Evolutionary conservation across 2,797 vertebrate species (phyloP), one percentile per base, ranked within the genome.

Genomic region (Champsocephalus esox): DNA sequence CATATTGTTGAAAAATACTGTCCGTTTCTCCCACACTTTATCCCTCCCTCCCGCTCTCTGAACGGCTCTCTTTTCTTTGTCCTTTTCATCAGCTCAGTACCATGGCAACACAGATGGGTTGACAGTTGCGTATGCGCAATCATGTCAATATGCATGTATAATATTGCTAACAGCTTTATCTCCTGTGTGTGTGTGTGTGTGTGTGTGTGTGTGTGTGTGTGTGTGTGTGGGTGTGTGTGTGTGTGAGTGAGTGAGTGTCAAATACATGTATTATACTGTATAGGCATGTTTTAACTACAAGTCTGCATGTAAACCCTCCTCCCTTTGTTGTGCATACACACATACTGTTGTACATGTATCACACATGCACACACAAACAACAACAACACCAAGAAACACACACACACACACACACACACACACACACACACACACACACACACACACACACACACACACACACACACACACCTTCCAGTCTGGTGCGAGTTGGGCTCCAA

Each of bases 401-500:
- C 41, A 70, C 38, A 70, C 38, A 54, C 0, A 12, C 24, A 28
- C 1, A 17, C 38, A 70, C 38, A 70, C 52, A 67, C 28, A 48
- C 38, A 54, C 5, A 12, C 21, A 45, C 3, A 56, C 64, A 68
- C 0, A 12, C 24, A 28, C 1, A 17, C 38, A 70, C 38, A 70
- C 52, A 67, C 28, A 48, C 38, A 54, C 5, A 12, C 21, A 45
- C 3, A 56, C 64, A 68, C 0, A 12, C 24, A 28, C 1, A 17
- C 38, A 70, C 38, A 70, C 55, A 77, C 48, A 80, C 85, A 99
- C 98, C 97, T 99, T 99, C 98, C 98, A 99, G 94, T 99, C 98
- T 43, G 98, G 98, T 0, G 98, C 97, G 79, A 99, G 94, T 89
- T 99, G 97, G 66, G 98, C 98, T 3, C 98, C 98, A n/a, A 99